Evolutionary conservation across 1,140 invertebrate species (phyloP), one percentile per base, ranked within the genome.

Genomic region (Caenorhabditis brenneri): DNA sequence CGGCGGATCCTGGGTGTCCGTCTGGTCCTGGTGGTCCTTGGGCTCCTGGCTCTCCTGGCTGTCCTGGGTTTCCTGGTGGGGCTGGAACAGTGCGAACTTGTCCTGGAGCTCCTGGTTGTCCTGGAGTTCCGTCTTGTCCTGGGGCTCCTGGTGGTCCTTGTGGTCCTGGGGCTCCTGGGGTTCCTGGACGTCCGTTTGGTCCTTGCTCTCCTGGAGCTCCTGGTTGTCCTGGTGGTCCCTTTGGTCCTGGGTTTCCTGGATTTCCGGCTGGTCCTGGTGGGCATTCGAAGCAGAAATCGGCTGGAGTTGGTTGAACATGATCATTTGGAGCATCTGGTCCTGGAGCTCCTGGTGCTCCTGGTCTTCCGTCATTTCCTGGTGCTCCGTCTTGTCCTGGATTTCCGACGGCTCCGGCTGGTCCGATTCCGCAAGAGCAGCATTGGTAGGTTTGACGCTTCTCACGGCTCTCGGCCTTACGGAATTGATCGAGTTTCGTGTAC

Each of bases 101-200:
- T 78, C 65, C 81, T 74, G 80, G 53, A 33, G 80, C 58, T 69
- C 86, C 84, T 39, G 86, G 86, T n/a, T 79, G 78, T 46, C 86
- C 86, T 36, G 65, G 80, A 19, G 36, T 46, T 58, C 83, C 83
- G 36, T 53, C 78, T 55, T 81, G 79, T 85, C 84, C 84, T 36
- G 80, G 53, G 15, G 53, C n/a, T 74, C 84, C 84, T 42, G 84
- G 82, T 42, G 84, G 81, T 86, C 84, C 84, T 53, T 86, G 82
- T 33, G 84, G 84, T 85, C 84, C 84, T 48, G 84, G 79, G 29
- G 80, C 69, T 85, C 84, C 84, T 65, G 88, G 80, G 2, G 87
- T 82, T 74, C 88, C 88, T 79, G 88, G 87, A 36, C 88, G 79
- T 80, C 88, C 88, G 53, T 90, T 82, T 42, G 60, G 79, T 83